Evolutionary conservation across 2,113 vertebrate genomes (phyloP).

Genomic region (Lampris incognitus): DNA sequence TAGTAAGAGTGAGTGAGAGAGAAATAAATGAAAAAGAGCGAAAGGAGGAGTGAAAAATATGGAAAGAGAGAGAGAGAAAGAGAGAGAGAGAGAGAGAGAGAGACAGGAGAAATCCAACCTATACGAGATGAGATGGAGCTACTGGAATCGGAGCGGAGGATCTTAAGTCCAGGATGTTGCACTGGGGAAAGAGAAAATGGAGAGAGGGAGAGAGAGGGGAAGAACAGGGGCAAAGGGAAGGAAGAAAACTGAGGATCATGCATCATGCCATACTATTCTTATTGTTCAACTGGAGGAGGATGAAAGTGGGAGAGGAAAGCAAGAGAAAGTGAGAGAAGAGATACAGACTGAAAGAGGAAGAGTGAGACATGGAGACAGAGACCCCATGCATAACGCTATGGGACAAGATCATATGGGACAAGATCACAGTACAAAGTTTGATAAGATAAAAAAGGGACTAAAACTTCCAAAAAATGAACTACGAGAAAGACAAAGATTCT

Average conservation of each 20-base stretch:
- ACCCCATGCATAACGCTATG: conserved; percentile 3
- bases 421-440: not conserved
- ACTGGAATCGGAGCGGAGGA: conserved; percentile 94
- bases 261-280: conserved; percentile 80
- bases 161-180: conserved; percentile 94
- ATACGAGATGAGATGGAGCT: conserved; percentile 94
- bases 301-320: not conserved
- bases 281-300: conserved; percentile 22
- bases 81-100: conserved; percentile 38
- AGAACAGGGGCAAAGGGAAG: conserved; percentile 56
- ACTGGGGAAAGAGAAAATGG: conserved; percentile 87
- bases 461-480: not conserved
- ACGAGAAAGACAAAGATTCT: not conserved
- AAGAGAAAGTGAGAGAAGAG: conserved; percentile 28
- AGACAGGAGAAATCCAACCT: conserved; percentile 85
- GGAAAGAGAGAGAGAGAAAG: conserved; percentile 10
- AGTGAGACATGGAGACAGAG: conserved; percentile 11
- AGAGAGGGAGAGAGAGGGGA: conserved; percentile 70
- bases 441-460: not conserved
- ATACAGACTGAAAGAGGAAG: conserved; percentile 18
- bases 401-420: conserved; percentile 21
- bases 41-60: conserved; percentile 5
- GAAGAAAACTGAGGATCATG: conserved; percentile 82
- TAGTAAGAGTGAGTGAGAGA: not conserved
- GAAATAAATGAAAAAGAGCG: not conserved